phyloP scores from a whole-genome alignment of 1,140 invertebrate genomes.

The Phymorhynchus buccinoides region DNA sequence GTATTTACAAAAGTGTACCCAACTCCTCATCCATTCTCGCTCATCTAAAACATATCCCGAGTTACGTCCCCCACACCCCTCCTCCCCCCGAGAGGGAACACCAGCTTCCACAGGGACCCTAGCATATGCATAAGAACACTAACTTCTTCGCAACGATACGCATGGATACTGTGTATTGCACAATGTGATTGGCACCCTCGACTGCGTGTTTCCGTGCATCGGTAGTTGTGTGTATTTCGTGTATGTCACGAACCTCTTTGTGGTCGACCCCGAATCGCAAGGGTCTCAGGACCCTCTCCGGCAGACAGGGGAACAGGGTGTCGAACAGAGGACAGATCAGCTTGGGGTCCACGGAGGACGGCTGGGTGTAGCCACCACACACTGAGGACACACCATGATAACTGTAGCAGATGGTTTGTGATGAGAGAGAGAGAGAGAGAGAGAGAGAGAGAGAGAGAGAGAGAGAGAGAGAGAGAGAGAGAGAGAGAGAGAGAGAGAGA shows the following conservation, averaged over 20 bases:
- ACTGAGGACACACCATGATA: too few relatives aligned
- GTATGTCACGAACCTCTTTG: conserved; percentile 30
- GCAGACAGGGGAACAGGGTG: conserved; percentile 58
- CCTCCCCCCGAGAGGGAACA: too few relatives aligned
- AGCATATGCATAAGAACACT: too few relatives aligned
- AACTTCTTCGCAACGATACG: too few relatives aligned
- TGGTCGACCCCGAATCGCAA: conserved; percentile 60
- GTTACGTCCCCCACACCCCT: too few relatives aligned
- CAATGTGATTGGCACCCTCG: background rate
- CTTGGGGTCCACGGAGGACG: conserved; percentile 51
- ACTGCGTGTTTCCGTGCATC: background rate
- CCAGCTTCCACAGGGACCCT: too few relatives aligned
- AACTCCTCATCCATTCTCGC: too few relatives aligned
- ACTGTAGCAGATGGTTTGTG: background rate
- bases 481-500: background rate
- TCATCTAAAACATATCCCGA: too few relatives aligned
- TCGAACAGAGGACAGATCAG: conserved; percentile 64
- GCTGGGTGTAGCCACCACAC: conserved; percentile 52
- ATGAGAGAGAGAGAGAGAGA: background rate
- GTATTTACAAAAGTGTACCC: too few relatives aligned
- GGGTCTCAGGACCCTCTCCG: conserved; percentile 52
- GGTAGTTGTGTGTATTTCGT: background rate
- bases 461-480: background rate
- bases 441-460: background rate
- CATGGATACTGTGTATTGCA: too few relatives aligned